Evolutionary conservation across 2,797 vertebrate species (phyloP).

Genomic region (Gambusia yucatana): DNA sequence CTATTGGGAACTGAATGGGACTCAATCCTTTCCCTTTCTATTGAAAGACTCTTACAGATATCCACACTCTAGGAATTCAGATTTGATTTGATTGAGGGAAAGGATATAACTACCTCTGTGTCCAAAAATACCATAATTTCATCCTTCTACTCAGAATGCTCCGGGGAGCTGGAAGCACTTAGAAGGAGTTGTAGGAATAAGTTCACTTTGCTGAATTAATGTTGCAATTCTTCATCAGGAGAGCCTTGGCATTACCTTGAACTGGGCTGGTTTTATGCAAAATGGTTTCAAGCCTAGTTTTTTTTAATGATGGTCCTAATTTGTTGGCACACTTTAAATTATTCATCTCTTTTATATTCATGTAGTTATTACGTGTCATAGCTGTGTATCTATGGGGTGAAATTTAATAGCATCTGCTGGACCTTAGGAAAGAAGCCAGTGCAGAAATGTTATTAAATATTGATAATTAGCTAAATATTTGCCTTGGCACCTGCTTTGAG

Average conservation of each 20-base stretch:
- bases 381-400: conserved; percentile 99
- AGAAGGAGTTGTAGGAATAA: conserved; percentile 97
- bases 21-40: conserved; percentile 23
- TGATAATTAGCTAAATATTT: conserved; percentile 99
- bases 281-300: conserved; percentile 94
- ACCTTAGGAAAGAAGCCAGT: conserved; percentile 93
- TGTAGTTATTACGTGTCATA: conserved; percentile 99
- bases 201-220: conserved; percentile 99
- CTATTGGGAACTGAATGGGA: conserved; percentile 32
- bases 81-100: conserved; percentile 74
- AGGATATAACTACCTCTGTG: conserved; percentile 92
- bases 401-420: conserved; percentile 99
- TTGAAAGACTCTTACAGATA: conserved; percentile 23
- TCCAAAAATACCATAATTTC: conserved; percentile 92
- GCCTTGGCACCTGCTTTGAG: conserved; percentile 91
- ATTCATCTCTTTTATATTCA: conserved; percentile 99
- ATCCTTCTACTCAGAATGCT: conserved; percentile 94
- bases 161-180: conserved; percentile 87
- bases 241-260: conserved; percentile 92
- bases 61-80: conserved; percentile 32
- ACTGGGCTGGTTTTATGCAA: conserved; percentile 95
- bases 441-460: conserved; percentile 95
- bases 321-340: conserved; percentile 99
- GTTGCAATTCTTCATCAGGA: conserved; percentile 98
- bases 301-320: conserved; percentile 99